Evolutionary conservation across 2,113 vertebrate genomes (phyloP).

Genomic region (Phodopus roborovskii): DNA sequence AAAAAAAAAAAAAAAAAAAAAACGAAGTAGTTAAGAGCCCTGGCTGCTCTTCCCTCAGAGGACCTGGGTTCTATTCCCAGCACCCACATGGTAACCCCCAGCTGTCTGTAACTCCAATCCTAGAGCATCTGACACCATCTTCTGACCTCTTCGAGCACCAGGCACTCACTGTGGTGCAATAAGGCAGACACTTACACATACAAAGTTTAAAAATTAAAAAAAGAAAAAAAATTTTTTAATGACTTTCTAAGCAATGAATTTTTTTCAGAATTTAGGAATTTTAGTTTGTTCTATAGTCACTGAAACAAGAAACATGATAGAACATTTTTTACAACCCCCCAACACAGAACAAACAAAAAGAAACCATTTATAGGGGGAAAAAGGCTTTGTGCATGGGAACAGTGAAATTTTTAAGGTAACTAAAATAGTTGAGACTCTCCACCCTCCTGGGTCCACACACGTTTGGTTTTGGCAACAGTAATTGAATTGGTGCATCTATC

Average conservation of each 20-base stretch:
- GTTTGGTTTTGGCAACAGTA: background rate
- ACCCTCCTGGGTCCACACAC: background rate
- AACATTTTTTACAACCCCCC: background rate
- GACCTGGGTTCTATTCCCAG: background rate
- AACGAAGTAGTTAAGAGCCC: background rate
- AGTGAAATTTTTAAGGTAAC: background rate
- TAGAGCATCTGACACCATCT: background rate
- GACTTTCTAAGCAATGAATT: background rate
- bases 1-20: too few relatives aligned
- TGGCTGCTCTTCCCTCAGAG: background rate
- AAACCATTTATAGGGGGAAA: background rate
- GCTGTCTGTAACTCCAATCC: background rate
- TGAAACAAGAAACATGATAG: background rate
- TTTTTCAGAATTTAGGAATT: background rate
- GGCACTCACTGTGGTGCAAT: background rate
- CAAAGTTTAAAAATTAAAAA: background rate
- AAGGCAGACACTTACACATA: background rate
- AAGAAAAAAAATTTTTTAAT: background rate
- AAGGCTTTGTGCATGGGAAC: background rate
- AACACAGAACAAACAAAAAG: background rate
- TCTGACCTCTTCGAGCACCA: background rate
- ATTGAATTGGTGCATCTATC: background rate
- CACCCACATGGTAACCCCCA: background rate
- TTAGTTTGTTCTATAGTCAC: background rate
- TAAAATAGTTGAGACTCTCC: background rate